A percentile compares a stretch with the other conserved stretches of the same genome.
phyloP scores from a whole-genome alignment of 1,140 invertebrate species.

The Camponotus pennsylvanicus region DNA sequence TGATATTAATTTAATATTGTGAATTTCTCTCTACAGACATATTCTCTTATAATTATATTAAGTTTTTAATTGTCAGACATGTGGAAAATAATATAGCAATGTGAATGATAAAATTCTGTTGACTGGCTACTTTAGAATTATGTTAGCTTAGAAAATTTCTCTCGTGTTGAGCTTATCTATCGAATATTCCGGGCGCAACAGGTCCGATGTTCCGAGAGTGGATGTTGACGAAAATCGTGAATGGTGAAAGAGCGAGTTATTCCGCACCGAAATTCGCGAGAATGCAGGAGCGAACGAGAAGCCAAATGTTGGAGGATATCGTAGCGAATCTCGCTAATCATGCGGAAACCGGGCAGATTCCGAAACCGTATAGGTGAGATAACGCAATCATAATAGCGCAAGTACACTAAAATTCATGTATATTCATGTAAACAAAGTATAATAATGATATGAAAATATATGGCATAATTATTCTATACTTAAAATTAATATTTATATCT shows the following conservation, averaged over 20 bases:
- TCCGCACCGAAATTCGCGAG: conserved; percentile 98
- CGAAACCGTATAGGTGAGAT: conserved; percentile 95
- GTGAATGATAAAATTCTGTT: conserved; percentile 13
- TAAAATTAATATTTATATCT: neutral
- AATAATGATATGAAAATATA: neutral
- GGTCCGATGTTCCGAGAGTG: conserved; percentile 94
- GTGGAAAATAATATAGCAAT: neutral
- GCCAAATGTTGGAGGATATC: conserved; percentile 97
- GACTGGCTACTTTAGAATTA: neutral
- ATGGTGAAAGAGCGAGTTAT: conserved; percentile 98
- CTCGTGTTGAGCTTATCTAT: conserved; percentile 10
- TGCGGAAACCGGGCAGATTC: conserved; percentile 97
- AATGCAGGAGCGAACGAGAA: conserved; percentile 96
- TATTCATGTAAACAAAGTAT: neutral
- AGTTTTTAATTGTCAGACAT: conserved; percentile 21
- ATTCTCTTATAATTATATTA: neutral
- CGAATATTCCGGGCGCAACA: conserved; percentile 58
- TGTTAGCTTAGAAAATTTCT: conserved; percentile 18
- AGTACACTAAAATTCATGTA: neutral
- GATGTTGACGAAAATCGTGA: conserved; percentile 98
- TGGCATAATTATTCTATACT: neutral
- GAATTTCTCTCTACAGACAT: conserved; percentile 7
- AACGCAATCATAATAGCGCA: neutral
- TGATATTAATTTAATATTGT: conserved; percentile 15
- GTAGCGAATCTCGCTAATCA: conserved; percentile 97